These are phyloP conservation scores for Chrysochloris asiatica DNA, from an alignment of 2,113 vertebrate genomes.

Conservation along the genomic window DNA sequence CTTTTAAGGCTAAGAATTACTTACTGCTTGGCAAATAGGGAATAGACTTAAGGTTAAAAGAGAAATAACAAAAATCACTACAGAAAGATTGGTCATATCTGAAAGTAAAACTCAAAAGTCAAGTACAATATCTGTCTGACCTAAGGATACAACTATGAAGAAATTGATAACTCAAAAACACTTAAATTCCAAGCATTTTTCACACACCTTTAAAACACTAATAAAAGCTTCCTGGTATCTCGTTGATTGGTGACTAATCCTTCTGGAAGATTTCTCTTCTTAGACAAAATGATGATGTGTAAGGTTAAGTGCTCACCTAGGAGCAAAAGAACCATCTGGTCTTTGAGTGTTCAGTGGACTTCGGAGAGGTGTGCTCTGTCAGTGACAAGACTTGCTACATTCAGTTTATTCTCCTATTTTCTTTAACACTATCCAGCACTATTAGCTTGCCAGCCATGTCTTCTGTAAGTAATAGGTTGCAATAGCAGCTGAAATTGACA, in stretches of 20 bases:
- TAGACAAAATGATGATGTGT: constrained; percentile 40
- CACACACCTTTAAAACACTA: constrained; percentile 21
- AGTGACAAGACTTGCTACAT: constrained; percentile 71
- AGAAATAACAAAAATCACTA: background rate
- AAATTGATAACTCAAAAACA: constrained; percentile 43
- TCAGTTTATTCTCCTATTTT: constrained; percentile 81
- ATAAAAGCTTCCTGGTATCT: constrained; percentile 5
- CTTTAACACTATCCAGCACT: constrained; percentile 79
- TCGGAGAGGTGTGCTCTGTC: constrained; percentile 57
- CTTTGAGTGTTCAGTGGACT: constrained; percentile 62
- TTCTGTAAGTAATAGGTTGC: constrained; percentile 90
- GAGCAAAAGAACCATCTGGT: constrained; percentile 4
- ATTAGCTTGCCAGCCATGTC: constrained; percentile 88
- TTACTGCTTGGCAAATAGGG: background rate
- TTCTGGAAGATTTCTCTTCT: constrained; percentile 40
- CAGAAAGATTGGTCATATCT: background rate
- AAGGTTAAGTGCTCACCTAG: constrained; percentile 67
- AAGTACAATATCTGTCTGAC: background rate
- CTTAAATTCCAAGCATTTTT: constrained; percentile 55
- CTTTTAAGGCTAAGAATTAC: background rate
- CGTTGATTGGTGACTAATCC: constrained; percentile 61
- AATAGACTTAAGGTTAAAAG: background rate
- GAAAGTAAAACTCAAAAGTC: background rate
- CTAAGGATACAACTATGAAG: background rate
- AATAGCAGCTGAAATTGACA: constrained; percentile 90